These are phyloP conservation scores for Saxidomus purpurata DNA, from an alignment of 1,140 invertebrate species.

Conservation along the genomic window DNA sequence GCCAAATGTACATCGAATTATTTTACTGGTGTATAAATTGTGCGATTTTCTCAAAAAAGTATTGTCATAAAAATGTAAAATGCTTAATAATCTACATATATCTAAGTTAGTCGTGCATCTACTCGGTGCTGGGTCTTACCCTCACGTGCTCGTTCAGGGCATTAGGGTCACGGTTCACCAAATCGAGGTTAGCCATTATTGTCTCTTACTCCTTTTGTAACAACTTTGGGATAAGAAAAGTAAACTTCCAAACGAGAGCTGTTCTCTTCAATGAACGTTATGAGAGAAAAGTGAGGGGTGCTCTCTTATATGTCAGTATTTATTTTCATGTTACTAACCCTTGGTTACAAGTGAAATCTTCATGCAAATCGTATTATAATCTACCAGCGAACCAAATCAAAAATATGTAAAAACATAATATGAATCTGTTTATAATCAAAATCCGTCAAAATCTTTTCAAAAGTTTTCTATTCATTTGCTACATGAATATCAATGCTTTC, in stretches of 20 bases:
- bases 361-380: neutral
- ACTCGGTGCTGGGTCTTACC: conserved; percentile 41
- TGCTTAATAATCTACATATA: neutral
- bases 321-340: neutral
- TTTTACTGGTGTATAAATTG: no score
- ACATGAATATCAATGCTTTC: neutral
- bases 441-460: neutral
- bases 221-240: neutral
- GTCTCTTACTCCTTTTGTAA: neutral
- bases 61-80: no score
- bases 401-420: neutral
- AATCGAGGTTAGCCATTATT: no score
- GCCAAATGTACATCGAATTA: no score
- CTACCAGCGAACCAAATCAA: neutral
- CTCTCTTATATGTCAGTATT: neutral
- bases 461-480: neutral
- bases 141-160: conserved; percentile 60
- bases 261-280: neutral
- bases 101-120: conserved; percentile 1
- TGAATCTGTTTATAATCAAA: neutral
- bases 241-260: neutral
- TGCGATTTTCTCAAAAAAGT: no score
- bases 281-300: neutral
- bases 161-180: conserved; percentile 65
- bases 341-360: neutral